These are phyloP conservation scores for Suricata suricatta DNA, from an alignment of 2,113 vertebrate species.

Conservation along the genomic window DNA sequence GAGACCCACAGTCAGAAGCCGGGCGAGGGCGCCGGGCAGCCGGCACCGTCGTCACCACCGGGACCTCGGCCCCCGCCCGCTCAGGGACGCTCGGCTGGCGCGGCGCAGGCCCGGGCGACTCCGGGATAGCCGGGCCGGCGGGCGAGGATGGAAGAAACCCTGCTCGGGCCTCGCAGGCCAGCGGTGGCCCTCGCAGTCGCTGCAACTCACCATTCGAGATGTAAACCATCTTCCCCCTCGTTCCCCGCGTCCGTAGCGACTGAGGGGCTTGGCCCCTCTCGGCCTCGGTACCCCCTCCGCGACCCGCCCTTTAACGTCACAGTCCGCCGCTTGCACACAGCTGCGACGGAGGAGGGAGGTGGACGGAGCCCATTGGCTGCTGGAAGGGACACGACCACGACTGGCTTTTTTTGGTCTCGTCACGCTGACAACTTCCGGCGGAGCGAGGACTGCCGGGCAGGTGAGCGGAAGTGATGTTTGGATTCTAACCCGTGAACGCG, in stretches of 20 bases:
- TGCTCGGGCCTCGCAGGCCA: background rate
- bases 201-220: slow-evolving; percentile 92
- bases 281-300: background rate
- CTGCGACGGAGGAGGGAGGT: background rate
- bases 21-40: background rate
- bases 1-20: background rate
- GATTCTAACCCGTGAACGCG: rapidly evolving
- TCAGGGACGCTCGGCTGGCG: background rate
- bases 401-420: rapidly evolving
- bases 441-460: rapidly evolving
- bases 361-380: slow-evolving; percentile 62
- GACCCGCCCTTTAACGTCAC: background rate
- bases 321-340: rapidly evolving
- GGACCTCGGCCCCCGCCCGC: background rate
- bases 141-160: too few relatives aligned
- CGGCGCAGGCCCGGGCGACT: background rate
- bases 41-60: rapidly evolving
- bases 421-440: background rate
- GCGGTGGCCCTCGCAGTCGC: background rate
- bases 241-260: background rate
- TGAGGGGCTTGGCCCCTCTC: rapidly evolving
- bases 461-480: background rate
- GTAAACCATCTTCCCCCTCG: slow-evolving; percentile 88
- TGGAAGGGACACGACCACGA: background rate
- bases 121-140: background rate